Evolutionary conservation across 2,888 invertebrate genomes (phyloP), one percentile per base, ranked within the genome.

Genomic region (Julus scandinavius): DNA sequence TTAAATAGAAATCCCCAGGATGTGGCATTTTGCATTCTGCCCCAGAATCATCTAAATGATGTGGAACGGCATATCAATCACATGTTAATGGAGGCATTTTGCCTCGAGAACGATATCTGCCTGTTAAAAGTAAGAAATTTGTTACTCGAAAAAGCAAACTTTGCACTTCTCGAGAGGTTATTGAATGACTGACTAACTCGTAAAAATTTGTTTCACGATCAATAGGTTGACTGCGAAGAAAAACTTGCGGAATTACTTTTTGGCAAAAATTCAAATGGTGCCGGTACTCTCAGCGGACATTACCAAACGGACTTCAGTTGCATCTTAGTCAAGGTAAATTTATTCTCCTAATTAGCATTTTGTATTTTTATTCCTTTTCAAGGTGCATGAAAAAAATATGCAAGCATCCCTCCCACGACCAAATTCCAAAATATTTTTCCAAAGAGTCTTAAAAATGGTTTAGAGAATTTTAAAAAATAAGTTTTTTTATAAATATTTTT

Each of bases 201-300:
- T 83, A 2, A 83, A 5, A 40, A 49, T 15, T 86, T 85, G 86
- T n/a, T 50, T 86, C n/a, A n/a, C 9, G n/a, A 5, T 45, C 29
- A 85, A 45, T 41, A 88, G 88, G 88, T 88, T 38, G 88, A 88
- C 85, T 87, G 88, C 58, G 88, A 88, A 88, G 86, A 88, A 87
- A 88, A 86, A 41, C 63, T 88, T 20, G 87, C 86, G 11, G 15
- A 63, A 41, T 87, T 88, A 20, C 38, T 88, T n/a, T 17, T 54
- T 83, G 80, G 80, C 13, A 40, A 72, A 41, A 83, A 15, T 83
- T 11, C 5, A n/a, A 83, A 2, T 83, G 84, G 17, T 6, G 84
- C 41, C 4, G 29, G 38, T 83, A n/a, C 50, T 5, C 17, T 54
- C n/a, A 54, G n/a, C 17, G 87, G 54, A 87, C 38, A 80, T 29